Percentiles rank a stretch among this genome's conserved stretches.
These are phyloP conservation scores for Cygnus buccinator DNA, from an alignment of 2,113 vertebrate species.

Conservation along the genomic window DNA sequence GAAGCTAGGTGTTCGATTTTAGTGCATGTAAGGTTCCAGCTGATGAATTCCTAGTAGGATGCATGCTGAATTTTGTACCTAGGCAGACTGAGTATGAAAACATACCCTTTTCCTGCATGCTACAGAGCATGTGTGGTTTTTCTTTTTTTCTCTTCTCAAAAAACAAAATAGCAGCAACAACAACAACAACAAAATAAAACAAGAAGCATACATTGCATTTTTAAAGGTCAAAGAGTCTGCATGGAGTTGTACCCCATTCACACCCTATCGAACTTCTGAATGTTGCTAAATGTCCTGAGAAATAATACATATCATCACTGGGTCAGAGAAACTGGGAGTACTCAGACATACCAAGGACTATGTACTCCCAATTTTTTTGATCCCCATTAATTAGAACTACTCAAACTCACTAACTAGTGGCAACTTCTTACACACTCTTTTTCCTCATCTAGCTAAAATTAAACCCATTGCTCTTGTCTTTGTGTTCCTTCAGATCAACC, in stretches of 20 bases:
- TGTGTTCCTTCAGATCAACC: neutral
- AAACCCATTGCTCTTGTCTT: neutral
- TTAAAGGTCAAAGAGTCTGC: neutral
- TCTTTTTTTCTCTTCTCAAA: neutral
- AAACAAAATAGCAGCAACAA: neutral
- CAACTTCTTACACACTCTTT: fast-evolving
- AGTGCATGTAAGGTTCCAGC: neutral
- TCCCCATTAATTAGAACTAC: neutral
- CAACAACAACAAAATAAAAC: too few species aligned
- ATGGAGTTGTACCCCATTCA: neutral
- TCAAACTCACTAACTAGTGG: neutral
- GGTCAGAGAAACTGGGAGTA: neutral
- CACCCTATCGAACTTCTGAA: neutral
- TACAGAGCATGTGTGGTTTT: neutral
- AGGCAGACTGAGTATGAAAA: neutral
- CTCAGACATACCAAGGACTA: neutral
- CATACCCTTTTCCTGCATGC: neutral
- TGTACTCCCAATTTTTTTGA: neutral
- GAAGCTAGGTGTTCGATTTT: neutral
- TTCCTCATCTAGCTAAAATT: neutral
- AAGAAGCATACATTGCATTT: neutral
- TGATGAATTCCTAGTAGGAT: neutral
- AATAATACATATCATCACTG: neutral
- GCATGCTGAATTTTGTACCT: neutral
- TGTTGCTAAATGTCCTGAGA: neutral